Conservation (phyloP, 2,888 invertebrate genomes). For the Pterostichus madidus region DNA sequence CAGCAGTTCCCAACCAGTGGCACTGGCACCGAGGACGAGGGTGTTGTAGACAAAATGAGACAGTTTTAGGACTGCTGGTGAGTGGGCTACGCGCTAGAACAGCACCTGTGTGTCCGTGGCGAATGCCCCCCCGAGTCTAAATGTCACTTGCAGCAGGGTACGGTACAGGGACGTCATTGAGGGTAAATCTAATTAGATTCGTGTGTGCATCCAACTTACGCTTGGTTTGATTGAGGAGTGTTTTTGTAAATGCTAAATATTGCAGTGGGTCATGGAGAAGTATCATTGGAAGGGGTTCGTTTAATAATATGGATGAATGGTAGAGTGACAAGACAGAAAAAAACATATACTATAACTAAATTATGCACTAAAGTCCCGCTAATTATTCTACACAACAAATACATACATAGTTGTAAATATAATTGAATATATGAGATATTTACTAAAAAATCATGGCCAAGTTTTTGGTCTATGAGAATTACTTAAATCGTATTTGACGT, state of each 20-base stretch:
- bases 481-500: too few species aligned
- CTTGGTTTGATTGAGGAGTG: slow-evolving; percentile 57
- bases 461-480: too few species aligned
- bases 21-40: background rate
- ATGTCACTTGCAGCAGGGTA: slow-evolving; percentile 62
- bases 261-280: background rate
- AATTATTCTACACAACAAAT: too few species aligned
- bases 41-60: background rate
- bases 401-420: too few species aligned
- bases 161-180: slow-evolving; percentile 1
- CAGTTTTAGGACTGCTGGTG: slow-evolving; percentile 10
- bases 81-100: background rate
- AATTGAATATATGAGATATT: too few species aligned
- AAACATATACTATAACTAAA: too few species aligned
- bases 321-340: too few species aligned
- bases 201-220: slow-evolving; percentile 27
- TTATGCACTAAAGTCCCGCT: too few species aligned
- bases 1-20: slow-evolving; percentile 5
- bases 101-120: slow-evolving; percentile 72
- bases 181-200: slow-evolving; percentile 62
- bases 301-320: background rate
- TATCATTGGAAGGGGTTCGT: background rate
- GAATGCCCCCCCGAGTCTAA: slow-evolving; percentile 69
- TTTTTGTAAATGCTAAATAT: slow-evolving; percentile 49
- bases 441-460: too few species aligned